Evolutionary conservation across 1,140 invertebrate genomes (phyloP).

Genomic region (Pachypsylla venusta): DNA sequence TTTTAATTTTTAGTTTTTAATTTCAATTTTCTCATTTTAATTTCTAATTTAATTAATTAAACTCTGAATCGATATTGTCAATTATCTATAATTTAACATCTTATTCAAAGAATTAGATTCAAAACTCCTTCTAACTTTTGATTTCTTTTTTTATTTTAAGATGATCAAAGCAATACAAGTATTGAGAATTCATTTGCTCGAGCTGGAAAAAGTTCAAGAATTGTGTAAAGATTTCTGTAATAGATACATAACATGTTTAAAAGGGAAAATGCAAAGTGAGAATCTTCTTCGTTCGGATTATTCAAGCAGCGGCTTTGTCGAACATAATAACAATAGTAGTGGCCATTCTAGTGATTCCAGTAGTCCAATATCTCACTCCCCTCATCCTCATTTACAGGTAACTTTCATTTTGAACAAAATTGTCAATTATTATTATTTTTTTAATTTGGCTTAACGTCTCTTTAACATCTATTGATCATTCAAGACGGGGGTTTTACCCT

Average conservation of each 20-base stretch:
- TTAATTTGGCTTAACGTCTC: no score
- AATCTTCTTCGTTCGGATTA: slow-evolving; percentile 66
- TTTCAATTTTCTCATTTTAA: no score
- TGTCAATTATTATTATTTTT: slow-evolving; percentile 16
- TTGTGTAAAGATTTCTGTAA: slow-evolving; percentile 94
- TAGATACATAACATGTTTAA: slow-evolving; percentile 86
- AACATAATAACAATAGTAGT: slow-evolving; percentile 36
- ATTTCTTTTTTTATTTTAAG: slow-evolving; percentile 38
- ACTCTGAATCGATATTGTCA: no score
- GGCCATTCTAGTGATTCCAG: slow-evolving; percentile 40
- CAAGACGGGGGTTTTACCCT: no score
- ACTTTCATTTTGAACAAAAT: background rate
- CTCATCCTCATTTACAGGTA: slow-evolving; percentile 26
- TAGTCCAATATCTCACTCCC: slow-evolving; percentile 27
- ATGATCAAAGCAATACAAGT: slow-evolving; percentile 98
- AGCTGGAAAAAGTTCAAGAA: slow-evolving; percentile 92
- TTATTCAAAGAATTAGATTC: no score
- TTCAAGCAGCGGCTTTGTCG: slow-evolving; percentile 30
- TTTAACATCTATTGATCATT: no score
- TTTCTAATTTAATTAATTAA: no score
- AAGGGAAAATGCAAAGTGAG: slow-evolving; percentile 94
- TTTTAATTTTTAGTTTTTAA: no score
- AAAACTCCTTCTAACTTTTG: no score
- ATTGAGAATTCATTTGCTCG: slow-evolving; percentile 84
- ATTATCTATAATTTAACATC: no score